Evolutionary conservation across 2,888 invertebrate species (phyloP).

Genomic region (Agrilus biguttatus): DNA sequence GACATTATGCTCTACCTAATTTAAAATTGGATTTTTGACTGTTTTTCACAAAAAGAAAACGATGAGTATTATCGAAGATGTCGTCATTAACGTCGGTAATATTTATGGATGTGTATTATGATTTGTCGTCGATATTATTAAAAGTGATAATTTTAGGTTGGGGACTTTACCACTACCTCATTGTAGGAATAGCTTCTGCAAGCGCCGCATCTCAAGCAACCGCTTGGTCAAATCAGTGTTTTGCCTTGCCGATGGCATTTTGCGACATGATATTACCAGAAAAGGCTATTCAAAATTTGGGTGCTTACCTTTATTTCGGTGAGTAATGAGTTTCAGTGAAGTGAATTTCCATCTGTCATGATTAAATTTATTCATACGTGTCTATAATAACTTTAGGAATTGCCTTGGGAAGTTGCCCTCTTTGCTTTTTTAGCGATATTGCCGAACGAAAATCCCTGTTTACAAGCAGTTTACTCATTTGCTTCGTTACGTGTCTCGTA

Average conservation of each 20-base stretch:
- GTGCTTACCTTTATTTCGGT: constrained; percentile 17
- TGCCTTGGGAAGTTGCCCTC: constrained; percentile 23
- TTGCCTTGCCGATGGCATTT: constrained; percentile 21
- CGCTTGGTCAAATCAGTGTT: constrained; percentile 17
- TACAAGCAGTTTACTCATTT: constrained; percentile 22
- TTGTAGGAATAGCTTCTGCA: constrained; percentile 18
- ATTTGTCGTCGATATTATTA: neutral
- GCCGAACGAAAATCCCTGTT: constrained; percentile 28
- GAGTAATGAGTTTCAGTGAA: neutral
- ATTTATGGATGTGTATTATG: neutral
- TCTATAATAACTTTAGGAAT: constrained; percentile 20
- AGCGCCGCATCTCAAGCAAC: constrained; percentile 18
- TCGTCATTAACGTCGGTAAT: constrained; percentile 5
- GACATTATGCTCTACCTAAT: no score
- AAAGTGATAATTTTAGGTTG: constrained; percentile 17
- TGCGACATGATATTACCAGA: constrained; percentile 17
- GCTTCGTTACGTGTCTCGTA: constrained; percentile 26
- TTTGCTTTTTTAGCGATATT: constrained; percentile 25
- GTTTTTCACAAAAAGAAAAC: no score
- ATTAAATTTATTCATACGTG: neutral
- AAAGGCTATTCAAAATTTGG: constrained; percentile 12
- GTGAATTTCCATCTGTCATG: neutral
- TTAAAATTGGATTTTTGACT: no score
- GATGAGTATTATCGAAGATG: neutral
- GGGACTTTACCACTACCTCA: constrained; percentile 25